Conservation (phyloP, 2,113 vertebrate genomes). For the Meles meles region DNA sequence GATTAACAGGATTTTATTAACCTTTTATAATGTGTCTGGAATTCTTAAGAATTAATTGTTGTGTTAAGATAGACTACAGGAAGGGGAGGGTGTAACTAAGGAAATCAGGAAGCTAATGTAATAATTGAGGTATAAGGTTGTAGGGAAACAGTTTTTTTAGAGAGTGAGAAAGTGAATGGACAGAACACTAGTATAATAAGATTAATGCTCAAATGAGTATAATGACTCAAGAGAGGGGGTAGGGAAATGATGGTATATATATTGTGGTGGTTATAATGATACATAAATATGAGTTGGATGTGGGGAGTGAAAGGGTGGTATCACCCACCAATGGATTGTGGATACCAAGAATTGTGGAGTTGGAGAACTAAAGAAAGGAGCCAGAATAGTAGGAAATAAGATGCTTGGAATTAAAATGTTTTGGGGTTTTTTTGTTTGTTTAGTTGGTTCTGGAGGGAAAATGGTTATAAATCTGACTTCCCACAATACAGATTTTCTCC, state of each 20-base stretch:
- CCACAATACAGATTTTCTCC: background rate
- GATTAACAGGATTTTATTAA: background rate
- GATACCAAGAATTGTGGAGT: background rate
- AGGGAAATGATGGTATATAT: background rate
- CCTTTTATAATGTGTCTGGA: background rate
- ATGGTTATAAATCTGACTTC: background rate
- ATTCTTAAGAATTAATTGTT: background rate
- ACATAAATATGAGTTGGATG: background rate
- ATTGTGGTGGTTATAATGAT: background rate
- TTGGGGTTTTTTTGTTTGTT: background rate
- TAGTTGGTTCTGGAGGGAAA: background rate
- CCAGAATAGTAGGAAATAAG: conserved; percentile 11
- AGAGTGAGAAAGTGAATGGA: background rate
- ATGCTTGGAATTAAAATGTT: background rate
- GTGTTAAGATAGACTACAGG: background rate
- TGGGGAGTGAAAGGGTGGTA: background rate
- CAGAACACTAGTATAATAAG: background rate
- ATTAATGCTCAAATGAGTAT: background rate
- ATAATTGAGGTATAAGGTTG: background rate
- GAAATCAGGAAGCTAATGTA: background rate
- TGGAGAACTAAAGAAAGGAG: background rate
- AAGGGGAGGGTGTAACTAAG: background rate
- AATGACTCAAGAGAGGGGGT: background rate
- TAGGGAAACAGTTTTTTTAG: background rate
- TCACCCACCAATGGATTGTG: background rate